These are phyloP conservation scores for Amiota minor DNA, from an alignment of 2,888 invertebrate species.

Conservation along the genomic window DNA sequence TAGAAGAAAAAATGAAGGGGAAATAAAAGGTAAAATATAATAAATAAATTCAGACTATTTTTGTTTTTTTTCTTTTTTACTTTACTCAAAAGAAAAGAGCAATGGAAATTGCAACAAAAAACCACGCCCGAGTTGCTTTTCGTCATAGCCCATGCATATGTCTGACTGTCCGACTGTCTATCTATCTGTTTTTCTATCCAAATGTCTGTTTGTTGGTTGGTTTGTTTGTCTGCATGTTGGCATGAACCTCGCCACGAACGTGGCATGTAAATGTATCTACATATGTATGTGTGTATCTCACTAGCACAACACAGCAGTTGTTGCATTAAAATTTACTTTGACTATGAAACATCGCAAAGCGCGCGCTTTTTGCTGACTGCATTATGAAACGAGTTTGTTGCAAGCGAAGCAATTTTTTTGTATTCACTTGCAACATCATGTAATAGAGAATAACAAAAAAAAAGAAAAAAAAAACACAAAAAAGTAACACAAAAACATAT, in stretches of 20 bases:
- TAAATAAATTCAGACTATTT: conserved; percentile 19
- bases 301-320: no score
- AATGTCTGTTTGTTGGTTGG: not conserved
- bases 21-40: no score
- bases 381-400: conserved; percentile 14
- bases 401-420: not conserved
- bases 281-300: conserved; percentile 29
- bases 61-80: conserved; percentile 6
- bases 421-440: no score
- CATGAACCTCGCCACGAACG: not conserved
- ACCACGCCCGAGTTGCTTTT: conserved; percentile 2
- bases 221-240: no score
- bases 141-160: no score
- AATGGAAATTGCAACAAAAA: not conserved
- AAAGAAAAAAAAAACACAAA: no score
- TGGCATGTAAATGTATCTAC: conserved; percentile 19
- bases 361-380: conserved; percentile 2
- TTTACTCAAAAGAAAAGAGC: conserved; percentile 4
- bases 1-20: no score
- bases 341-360: not conserved
- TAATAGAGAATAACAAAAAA: not conserved
- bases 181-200: not conserved
- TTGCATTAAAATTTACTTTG: not conserved
- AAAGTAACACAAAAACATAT: conserved; percentile 1
- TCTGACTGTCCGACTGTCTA: no score